phyloP scores from a whole-genome alignment of 2,113 vertebrate species.

The Nansenia antarctica region DNA sequence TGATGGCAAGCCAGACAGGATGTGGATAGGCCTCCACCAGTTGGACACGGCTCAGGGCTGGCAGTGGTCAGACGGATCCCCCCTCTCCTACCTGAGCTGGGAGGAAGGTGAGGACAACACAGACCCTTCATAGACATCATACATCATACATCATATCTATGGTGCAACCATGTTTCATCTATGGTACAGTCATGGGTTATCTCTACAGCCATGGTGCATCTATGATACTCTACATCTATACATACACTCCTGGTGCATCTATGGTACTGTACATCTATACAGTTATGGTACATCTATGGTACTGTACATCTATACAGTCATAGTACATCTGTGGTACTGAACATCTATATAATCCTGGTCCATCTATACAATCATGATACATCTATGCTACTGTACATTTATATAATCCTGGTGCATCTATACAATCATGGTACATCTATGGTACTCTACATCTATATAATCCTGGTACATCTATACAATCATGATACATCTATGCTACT shows the following conservation, averaged over 20 bases:
- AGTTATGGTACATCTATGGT: background rate
- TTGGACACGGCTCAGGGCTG: conserved; percentile 87
- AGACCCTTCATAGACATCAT: background rate
- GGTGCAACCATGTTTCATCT: background rate
- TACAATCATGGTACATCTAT: background rate
- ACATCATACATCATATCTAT: too few relatives aligned
- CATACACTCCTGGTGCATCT: background rate
- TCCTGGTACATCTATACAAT: too few relatives aligned
- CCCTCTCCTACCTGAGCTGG: conserved; percentile 85
- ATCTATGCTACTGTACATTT: background rate
- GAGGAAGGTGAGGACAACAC: conserved; percentile 74
- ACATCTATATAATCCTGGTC: too few relatives aligned
- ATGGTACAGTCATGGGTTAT: background rate
- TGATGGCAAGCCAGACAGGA: conserved; percentile 67
- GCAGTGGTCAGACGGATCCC: conserved; percentile 94
- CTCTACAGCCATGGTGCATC: background rate
- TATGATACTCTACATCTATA: background rate
- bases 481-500: too few relatives aligned
- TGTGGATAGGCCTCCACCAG: conserved; percentile 96
- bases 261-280: background rate
- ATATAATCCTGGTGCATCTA: too few relatives aligned
- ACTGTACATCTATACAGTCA: background rate
- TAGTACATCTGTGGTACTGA: too few relatives aligned
- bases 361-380: background rate
- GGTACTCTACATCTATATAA: too few relatives aligned